A percentile compares a stretch with the other conserved stretches of the same genome.
Evolutionary conservation across 1,140 invertebrate genomes (phyloP).

Genomic region (Drosophila takahashii): DNA sequence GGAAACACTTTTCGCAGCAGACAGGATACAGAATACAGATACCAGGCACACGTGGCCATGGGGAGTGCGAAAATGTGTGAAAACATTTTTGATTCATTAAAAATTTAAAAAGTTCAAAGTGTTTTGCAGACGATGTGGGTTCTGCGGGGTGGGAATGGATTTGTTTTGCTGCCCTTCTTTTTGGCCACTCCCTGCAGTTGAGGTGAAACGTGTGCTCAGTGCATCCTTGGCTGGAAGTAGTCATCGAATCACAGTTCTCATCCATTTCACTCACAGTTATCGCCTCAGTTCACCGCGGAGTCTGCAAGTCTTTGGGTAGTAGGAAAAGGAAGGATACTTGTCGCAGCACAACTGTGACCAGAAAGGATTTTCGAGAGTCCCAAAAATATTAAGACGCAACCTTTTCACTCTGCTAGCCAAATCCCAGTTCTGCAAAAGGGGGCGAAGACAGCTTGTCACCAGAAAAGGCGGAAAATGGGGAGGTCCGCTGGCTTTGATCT

Average conservation of each 20-base stretch:
- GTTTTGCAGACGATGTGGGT: slow-evolving; percentile 65
- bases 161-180: slow-evolving; percentile 10
- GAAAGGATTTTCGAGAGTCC: slow-evolving; percentile 57
- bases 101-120: slow-evolving; percentile 84
- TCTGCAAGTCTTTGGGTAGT: slow-evolving; percentile 36
- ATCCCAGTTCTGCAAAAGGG: slow-evolving; percentile 25
- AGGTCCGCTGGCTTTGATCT: slow-evolving; percentile 72
- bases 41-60: slow-evolving; percentile 2
- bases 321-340: slow-evolving; percentile 45
- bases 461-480: background rate
- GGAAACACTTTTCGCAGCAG: slow-evolving; percentile 32
- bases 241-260: slow-evolving; percentile 15
- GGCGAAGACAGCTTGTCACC: slow-evolving; percentile 43
- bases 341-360: slow-evolving; percentile 72
- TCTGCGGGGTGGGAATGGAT: slow-evolving; percentile 30
- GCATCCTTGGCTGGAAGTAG: slow-evolving; percentile 15
- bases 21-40: slow-evolving; percentile 27
- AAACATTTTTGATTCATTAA: slow-evolving; percentile 84
- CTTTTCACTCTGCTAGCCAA: slow-evolving; percentile 46
- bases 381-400: slow-evolving; percentile 75
- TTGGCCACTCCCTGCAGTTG: background rate
- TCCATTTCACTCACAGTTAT: slow-evolving; percentile 25
- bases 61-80: slow-evolving; percentile 75
- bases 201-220: slow-evolving; percentile 4
- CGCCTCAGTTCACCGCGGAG: slow-evolving; percentile 38